Evolutionary conservation across 1,140 invertebrate species (phyloP), one percentile per base, ranked within the genome.

Genomic region (Ericerus pela): DNA sequence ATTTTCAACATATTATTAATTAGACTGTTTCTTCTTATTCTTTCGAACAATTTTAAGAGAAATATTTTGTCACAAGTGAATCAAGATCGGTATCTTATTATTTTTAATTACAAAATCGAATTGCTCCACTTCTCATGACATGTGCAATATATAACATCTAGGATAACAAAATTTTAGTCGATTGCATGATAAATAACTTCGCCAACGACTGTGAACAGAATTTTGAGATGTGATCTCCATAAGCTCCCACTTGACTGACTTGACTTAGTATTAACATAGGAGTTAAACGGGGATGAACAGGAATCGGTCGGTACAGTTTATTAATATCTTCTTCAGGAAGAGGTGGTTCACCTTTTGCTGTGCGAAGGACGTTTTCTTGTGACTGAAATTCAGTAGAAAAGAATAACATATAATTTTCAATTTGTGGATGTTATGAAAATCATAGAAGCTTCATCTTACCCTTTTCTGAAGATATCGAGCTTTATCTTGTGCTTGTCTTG

Each of bases 241-340:
- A 94, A 20, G 88, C 90, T 63, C 88, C 85, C 58, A 96, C 92
- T n/a, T n/a, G n/a, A n/a, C n/a, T n/a, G n/a, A n/a, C n/a, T 72
- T 96, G 93, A 27, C 89, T 89, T 43, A 90, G 88, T n/a, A 93
- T 81, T 37, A 99, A 85, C 76, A 97, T 92, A 18, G 91, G 88
- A 67, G 95, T 92, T 5, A 97, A 73, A 60, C 94, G 79, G 4
- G 85, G 79, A 51, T 93, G 89, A 1, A 92, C 83, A 1, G 87
- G 87, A 59, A 91, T 78, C 0, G 93, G 88, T 64, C 93, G 89
- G 73, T 96, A 94, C 36, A 94, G 70, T 66, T 96, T 96, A 66
- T 87, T 91, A 30, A 97, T 81, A 67, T 99, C 96, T 65, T 99
- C 96, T 56, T 97, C 90, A 0, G 93, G 88, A 58, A 98, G 70